These are phyloP conservation scores for Lordiphosa clarofinis DNA, from an alignment of 1,140 invertebrate genomes.

Conservation along the genomic window DNA sequence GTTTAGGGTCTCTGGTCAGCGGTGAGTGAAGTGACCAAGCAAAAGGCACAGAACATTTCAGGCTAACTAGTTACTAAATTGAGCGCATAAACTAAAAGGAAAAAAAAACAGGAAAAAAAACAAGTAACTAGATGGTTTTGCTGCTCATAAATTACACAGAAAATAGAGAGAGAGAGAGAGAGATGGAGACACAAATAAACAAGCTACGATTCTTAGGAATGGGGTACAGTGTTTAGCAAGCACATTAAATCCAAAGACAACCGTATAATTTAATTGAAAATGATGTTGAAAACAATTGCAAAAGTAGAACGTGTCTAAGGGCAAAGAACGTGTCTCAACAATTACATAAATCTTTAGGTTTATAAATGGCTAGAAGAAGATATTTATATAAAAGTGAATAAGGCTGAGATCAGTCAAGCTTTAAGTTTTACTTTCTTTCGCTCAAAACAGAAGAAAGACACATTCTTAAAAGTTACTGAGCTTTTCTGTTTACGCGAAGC, in stretches of 20 bases:
- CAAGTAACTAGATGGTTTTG: constrained; percentile 41
- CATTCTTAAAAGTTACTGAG: no score
- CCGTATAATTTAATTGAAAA: constrained; percentile 47
- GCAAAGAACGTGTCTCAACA: background rate
- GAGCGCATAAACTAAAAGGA: constrained; percentile 73
- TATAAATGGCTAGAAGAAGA: no score
- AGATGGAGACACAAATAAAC: constrained; percentile 41
- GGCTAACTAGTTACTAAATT: constrained; percentile 76
- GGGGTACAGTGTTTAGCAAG: constrained; percentile 44
- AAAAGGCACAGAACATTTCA: constrained; percentile 41
- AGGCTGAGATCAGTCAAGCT: no score
- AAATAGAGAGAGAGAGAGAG: constrained; percentile 22
- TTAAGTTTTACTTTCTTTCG: no score
- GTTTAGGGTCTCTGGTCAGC: constrained; percentile 20
- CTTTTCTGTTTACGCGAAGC: no score
- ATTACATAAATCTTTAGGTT: no score
- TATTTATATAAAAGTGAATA: no score
- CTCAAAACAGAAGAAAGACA: no score
- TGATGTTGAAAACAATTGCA: background rate
- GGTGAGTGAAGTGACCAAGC: constrained; percentile 22
- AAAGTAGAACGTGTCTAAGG: constrained; percentile 6
- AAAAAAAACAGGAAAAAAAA: constrained; percentile 6
- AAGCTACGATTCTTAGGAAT: constrained; percentile 1
- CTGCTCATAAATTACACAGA: constrained; percentile 72
- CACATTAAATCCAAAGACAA: constrained; percentile 49